These are phyloP conservation scores for Ephestia elutella DNA, from an alignment of 1,140 invertebrate species.

Conservation along the genomic window DNA sequence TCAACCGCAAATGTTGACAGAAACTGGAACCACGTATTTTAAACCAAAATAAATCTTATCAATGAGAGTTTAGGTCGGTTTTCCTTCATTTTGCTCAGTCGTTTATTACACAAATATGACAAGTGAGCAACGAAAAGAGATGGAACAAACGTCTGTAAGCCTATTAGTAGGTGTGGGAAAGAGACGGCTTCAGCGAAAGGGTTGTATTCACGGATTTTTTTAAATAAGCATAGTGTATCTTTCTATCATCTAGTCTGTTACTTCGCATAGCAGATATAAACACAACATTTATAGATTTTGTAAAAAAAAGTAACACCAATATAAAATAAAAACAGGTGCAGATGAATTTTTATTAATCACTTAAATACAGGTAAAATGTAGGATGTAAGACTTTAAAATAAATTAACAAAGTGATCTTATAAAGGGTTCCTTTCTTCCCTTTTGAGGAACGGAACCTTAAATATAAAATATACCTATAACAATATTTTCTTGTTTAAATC, in stretches of 20 bases:
- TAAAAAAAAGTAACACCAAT: too few species aligned
- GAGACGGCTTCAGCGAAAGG: slow-evolving; percentile 30
- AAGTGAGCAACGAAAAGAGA: slow-evolving; percentile 34
- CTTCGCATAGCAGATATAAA: background rate
- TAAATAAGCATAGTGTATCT: slow-evolving; percentile 14
- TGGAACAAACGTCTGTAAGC: slow-evolving; percentile 32
- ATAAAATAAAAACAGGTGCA: too few species aligned
- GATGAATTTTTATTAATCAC: too few species aligned
- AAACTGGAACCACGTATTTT: slow-evolving; percentile 19
- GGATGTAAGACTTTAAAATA: too few species aligned
- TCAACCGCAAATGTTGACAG: slow-evolving; percentile 68
- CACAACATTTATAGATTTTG: too few species aligned
- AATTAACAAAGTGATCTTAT: too few species aligned
- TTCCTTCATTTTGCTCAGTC: slow-evolving; percentile 11
- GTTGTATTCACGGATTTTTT: slow-evolving; percentile 25
- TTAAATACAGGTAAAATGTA: too few species aligned
- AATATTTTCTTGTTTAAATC: too few species aligned
- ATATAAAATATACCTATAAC: too few species aligned
- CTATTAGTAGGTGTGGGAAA: slow-evolving; percentile 29
- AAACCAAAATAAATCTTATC: slow-evolving; percentile 26
- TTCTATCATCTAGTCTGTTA: background rate
- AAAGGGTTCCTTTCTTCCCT: too few species aligned
- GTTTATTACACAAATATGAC: slow-evolving; percentile 14
- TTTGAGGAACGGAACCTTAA: too few species aligned
- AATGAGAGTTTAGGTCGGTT: slow-evolving; percentile 8